A percentile compares a stretch with the other conserved stretches of the same genome.
These are phyloP conservation scores for Copsychus sechellarum DNA, from an alignment of 2,113 vertebrate species.

Conservation along the genomic window DNA sequence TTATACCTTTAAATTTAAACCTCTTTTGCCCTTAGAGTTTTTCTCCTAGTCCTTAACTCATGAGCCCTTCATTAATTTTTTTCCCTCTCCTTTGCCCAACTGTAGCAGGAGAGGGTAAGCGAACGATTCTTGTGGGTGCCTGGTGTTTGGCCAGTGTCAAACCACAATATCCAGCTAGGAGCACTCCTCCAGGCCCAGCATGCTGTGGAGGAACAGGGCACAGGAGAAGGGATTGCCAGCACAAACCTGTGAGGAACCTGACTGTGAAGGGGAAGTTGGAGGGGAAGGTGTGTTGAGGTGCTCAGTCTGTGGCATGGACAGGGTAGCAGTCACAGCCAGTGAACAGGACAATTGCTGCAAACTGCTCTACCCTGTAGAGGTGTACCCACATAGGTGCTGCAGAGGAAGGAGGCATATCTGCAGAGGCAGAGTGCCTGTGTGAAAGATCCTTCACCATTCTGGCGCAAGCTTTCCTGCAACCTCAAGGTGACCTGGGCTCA, in stretches of 20 bases:
- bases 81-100: not conserved
- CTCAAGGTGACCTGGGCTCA: accelerated
- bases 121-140: not conserved
- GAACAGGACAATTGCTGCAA: accelerated
- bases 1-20: not conserved
- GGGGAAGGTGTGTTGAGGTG: not conserved
- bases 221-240: not conserved
- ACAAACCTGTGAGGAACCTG: accelerated
- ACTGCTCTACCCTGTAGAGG: not conserved
- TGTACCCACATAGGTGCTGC: not conserved
- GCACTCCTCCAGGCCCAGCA: accelerated
- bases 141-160: not conserved
- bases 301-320: not conserved
- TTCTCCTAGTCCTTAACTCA: not conserved
- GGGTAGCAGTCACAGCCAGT: not conserved
- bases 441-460: not conserved
- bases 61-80: not conserved
- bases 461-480: not conserved
- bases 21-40: not conserved
- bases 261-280: not conserved
- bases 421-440: not conserved
- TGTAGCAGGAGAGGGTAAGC: not conserved
- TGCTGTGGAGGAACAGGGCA: not conserved
- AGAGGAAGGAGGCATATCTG: not conserved
- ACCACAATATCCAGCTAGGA: not conserved